Conservation (phyloP, 1,140 invertebrate species). For the Drosophila teissieri region DNA sequence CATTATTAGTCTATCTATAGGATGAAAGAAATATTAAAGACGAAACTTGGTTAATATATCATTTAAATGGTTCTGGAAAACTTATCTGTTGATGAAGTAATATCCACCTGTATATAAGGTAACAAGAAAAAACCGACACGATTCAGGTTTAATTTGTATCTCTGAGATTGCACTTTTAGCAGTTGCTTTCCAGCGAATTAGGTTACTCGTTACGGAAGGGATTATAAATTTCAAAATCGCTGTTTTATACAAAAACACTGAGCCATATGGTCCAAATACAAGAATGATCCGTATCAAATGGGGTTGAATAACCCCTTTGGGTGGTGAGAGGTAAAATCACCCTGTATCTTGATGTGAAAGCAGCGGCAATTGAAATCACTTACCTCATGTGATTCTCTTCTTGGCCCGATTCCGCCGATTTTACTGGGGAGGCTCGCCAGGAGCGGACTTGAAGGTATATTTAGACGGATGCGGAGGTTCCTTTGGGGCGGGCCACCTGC, state of each 20-base stretch:
- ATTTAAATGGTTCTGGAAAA: too few species aligned
- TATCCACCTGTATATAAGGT: too few species aligned
- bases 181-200: not conserved
- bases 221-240: constrained; percentile 15
- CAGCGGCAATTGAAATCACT: constrained; percentile 29
- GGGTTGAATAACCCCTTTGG: constrained; percentile 44
- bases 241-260: constrained; percentile 3
- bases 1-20: too few species aligned
- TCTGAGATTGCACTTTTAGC: not conserved
- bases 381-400: constrained; percentile 41
- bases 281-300: constrained; percentile 7
- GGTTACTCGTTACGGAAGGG: not conserved
- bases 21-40: too few species aligned
- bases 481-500: constrained; percentile 52
- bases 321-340: constrained; percentile 23
- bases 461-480: constrained; percentile 43
- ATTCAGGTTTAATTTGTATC: not conserved
- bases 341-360: constrained; percentile 32
- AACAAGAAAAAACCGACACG: too few species aligned
- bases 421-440: constrained; percentile 37
- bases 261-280: constrained; percentile 22
- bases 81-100: too few species aligned
- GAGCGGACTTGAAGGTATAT: constrained; percentile 45
- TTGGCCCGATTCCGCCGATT: constrained; percentile 25
- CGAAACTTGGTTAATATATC: too few species aligned